Base-by-base conservation (phyloP, 2,113 vertebrate species). In the Beaufortia kweichowensis region DNA sequence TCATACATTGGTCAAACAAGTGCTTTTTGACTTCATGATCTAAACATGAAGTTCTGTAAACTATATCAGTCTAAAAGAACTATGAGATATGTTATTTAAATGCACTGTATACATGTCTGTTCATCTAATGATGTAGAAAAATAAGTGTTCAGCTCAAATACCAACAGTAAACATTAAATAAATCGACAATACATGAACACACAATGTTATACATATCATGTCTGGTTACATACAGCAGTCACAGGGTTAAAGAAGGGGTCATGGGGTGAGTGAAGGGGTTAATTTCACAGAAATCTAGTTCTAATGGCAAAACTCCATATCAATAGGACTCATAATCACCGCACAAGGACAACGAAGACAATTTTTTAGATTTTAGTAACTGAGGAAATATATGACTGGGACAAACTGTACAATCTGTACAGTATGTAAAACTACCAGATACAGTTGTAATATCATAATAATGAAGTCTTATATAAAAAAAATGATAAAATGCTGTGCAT, bases 311-410 rank as follows among this genome's bases (percentile, higher is more conserved):
- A n/a, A n/a, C n/a, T 55, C 19, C 57, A 43, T 50, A 76, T 11
- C 9, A 48, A 43, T 50, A 67, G 46, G 55, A 77, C 39, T 61
- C 28, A 77, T 69, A 28, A 69, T 43, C 17, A 75, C 29, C 46
- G 53, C 29, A 66, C 35, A 66, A 68, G 55, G 55, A 77, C 23
- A 74, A 79, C 26, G 62, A 56, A 31, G 17, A 71, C 56, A 24
- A 63, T 23, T 43, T 19, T 48, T 11, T 72, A 41, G 67, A 35
- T 75, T 26, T 59, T 64, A 24, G 69, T 53, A 24, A 70, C 14
- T 31, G 61, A 19, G 24, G 8, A 80, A 63, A 79, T 75, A 79
- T 46, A 82, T 81, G 81, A 87, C 67, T 82, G 82, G 85, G 82
- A 84, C 84, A 76, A 48, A 48, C 29, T 53, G 48, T 48, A 33